These are phyloP conservation scores for Vanessa cardui DNA, from an alignment of 2,888 invertebrate species.

Conservation along the genomic window DNA sequence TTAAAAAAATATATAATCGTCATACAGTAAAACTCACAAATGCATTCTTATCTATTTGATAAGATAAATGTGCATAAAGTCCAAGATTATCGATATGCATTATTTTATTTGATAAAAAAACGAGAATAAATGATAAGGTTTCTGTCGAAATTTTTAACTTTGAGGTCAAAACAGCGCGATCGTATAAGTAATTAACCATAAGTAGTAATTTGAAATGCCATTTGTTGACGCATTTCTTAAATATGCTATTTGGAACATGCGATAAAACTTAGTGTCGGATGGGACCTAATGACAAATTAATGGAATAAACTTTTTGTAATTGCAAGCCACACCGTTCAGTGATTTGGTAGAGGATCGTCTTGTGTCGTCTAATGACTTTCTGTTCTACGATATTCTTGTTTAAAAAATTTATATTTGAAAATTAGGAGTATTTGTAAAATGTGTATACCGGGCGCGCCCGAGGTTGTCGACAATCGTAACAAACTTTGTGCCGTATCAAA, in stretches of 20 bases:
- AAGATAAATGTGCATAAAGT: not conserved
- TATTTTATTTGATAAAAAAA: not conserved
- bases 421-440: constrained; percentile 48
- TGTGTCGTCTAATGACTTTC: constrained; percentile 40
- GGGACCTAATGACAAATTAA: constrained; percentile 70
- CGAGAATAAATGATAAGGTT: not conserved
- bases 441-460: constrained; percentile 59
- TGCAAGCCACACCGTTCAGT: constrained; percentile 51
- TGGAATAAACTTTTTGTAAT: constrained; percentile 58
- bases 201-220: constrained; percentile 53
- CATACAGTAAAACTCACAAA: not conserved
- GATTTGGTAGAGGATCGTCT: constrained; percentile 49
- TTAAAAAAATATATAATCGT: too few relatives aligned
- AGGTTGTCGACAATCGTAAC: constrained; percentile 37
- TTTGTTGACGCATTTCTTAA: constrained; percentile 64
- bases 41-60: not conserved
- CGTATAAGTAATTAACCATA: constrained; percentile 20
- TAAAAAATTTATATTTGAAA: constrained; percentile 32
- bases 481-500: constrained; percentile 58
- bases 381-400: constrained; percentile 14
- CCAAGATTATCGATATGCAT: not conserved
- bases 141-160: not conserved
- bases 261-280: constrained; percentile 54
- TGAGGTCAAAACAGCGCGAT: not conserved
- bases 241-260: constrained; percentile 63